These are phyloP conservation scores for Hofmannophila pseudospretella DNA, from an alignment of 2,888 invertebrate genomes.

Conservation along the genomic window DNA sequence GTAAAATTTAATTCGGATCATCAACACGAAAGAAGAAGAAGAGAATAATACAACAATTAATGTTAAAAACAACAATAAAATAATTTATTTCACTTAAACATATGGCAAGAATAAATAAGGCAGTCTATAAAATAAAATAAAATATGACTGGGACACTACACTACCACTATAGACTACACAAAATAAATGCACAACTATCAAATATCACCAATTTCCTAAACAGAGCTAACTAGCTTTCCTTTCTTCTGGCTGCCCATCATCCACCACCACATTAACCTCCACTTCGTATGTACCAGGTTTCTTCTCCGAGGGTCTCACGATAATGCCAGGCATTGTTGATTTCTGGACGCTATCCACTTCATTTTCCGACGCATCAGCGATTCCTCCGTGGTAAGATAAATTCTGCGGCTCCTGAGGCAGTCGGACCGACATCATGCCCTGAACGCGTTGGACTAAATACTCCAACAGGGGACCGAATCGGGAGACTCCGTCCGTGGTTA, in stretches of 20 bases:
- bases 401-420: constrained; percentile 60
- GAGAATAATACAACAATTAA: not conserved
- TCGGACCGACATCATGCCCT: constrained; percentile 79
- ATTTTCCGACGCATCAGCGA: constrained; percentile 31
- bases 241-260: constrained; percentile 60
- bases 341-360: constrained; percentile 48
- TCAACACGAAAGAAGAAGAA: too few species aligned
- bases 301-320: constrained; percentile 19
- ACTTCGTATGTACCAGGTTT: constrained; percentile 26
- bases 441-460: constrained; percentile 78
- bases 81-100: constrained; percentile 8
- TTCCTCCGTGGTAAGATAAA: not conserved
- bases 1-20: too few species aligned
- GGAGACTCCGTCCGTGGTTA: constrained; percentile 28
- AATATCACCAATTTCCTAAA: constrained; percentile 19
- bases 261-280: constrained; percentile 38
- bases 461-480: constrained; percentile 80
- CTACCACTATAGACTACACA: constrained; percentile 19
- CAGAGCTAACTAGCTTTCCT: constrained; percentile 10
- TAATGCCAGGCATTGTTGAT: constrained; percentile 35
- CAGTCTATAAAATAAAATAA: constrained; percentile 7
- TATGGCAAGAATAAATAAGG: constrained; percentile 67
- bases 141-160: constrained; percentile 17
- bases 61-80: constrained; percentile 11
- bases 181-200: constrained; percentile 34